Conservation (phyloP, 2,888 invertebrate genomes). For the Dorcus hopei region DNA sequence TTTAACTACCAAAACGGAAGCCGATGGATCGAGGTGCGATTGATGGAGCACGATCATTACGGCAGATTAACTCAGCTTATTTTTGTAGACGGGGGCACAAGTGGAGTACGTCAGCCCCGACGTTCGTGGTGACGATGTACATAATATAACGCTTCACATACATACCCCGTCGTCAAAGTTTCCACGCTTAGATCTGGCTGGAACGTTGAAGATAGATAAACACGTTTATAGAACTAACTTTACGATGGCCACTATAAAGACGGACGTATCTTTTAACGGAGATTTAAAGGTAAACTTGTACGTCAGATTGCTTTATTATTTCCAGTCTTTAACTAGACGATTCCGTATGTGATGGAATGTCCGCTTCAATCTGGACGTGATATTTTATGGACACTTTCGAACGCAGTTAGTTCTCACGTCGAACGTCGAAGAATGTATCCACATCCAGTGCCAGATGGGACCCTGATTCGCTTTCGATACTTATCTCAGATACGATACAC, state of each 20-base stretch:
- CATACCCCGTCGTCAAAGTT: conserved; percentile 56
- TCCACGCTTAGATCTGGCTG: conserved; percentile 50
- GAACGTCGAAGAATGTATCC: neutral
- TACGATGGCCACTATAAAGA: conserved; percentile 51
- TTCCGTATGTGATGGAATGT: neutral
- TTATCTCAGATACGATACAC: conserved; percentile 15
- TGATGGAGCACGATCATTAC: conserved; percentile 19
- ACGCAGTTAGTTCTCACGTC: neutral
- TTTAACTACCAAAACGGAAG: conserved; percentile 49
- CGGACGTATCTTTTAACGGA: conserved; percentile 52
- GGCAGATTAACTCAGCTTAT: conserved; percentile 22
- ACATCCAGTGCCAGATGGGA: neutral
- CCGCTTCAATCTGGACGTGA: neutral
- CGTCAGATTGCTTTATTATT: neutral
- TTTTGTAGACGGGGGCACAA: conserved; percentile 49
- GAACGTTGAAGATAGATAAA: conserved; percentile 51
- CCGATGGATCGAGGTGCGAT: conserved; percentile 47
- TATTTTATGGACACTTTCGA: neutral
- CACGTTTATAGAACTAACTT: conserved; percentile 54
- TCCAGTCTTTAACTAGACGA: neutral
- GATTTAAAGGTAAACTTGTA: conserved; percentile 52
- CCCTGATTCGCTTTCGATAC: conserved; percentile 8
- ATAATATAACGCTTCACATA: conserved; percentile 52
- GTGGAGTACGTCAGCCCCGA: conserved; percentile 53
- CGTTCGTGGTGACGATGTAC: conserved; percentile 39